Conservation (phyloP, 2,113 vertebrate genomes). For the Pomatorhinus ruficollis region DNA sequence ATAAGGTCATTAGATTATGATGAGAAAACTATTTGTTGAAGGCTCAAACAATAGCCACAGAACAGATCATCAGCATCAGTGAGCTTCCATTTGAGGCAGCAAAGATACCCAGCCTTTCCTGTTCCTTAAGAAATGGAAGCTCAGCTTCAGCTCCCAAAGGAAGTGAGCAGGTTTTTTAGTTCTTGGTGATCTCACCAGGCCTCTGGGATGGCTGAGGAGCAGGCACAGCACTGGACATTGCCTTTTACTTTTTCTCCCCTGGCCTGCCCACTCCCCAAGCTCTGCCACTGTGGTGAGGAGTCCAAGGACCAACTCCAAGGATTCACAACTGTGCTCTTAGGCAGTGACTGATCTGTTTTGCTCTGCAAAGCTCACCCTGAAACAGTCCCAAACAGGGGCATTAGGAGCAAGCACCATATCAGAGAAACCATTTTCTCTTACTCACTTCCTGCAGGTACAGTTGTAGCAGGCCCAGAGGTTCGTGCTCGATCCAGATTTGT, state of each 20-base stretch:
- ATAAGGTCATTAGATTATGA: constrained; percentile 34
- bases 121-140: background rate
- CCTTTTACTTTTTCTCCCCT: background rate
- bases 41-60: constrained; percentile 1
- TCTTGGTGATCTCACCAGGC: background rate
- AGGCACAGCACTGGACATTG: background rate
- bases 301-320: background rate
- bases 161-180: background rate
- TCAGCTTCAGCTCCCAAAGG: background rate
- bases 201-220: background rate
- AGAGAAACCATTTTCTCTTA: background rate
- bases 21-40: constrained; percentile 28
- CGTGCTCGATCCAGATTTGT: background rate
- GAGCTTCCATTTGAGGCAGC: background rate
- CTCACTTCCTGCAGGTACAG: constrained; percentile 22
- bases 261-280: fast-evolving
- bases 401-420: background rate
- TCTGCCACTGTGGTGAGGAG: background rate
- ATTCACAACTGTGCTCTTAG: background rate
- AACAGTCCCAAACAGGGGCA: background rate
- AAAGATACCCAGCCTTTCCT: background rate
- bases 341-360: background rate
- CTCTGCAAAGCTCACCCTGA: background rate
- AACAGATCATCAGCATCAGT: background rate
- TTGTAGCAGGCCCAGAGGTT: background rate